Evolutionary conservation across 2,113 vertebrate species (phyloP), one percentile per base, ranked within the genome.

Genomic region (Neogobius melanostomus): DNA sequence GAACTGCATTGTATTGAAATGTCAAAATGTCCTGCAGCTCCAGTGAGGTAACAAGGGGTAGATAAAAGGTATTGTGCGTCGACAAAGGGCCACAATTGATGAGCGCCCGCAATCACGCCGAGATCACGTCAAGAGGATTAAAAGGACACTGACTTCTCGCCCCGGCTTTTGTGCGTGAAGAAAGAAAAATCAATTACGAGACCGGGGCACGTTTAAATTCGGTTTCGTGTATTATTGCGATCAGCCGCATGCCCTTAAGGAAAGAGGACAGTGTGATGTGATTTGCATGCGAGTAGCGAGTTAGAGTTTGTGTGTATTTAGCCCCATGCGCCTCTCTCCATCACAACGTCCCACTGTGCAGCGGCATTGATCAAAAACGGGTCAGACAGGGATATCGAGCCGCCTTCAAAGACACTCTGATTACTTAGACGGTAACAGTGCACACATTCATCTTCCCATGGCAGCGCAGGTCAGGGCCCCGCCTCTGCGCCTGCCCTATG

Each of bases 371-470:
- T 90, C 84, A 89, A 89, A 87, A 82, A 81, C 69, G 80, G 86
- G 86, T 87, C 89, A 85, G 83, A 87, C 86, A 72, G 83, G 77
- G 75, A 83, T 86, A 87, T 87, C 88, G 87, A 88, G 70, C 80
- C 66, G 80, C 82, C 82, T 86, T 86, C 83, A 89, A 86, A 90
- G 83, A 84, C 85, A 77, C 86, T 85, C 82, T 79, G 82, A 88
- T 89, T 85, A 87, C 80, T 87, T 88, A 67, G 83, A 85, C 81
- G 85, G 87, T 76, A 84, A 82, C 85, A 79, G 60, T 78, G 80
- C 17, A 63, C 47, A 70, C 82, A 90, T 87, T 85, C 75, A 88
- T 87, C 85, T 88, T 90, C 74, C 17, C 76, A 54, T 82, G 84
- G 84, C 77, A 85, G 81, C 68, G 75, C 75, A 76, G 75, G 75